These are phyloP conservation scores for Chelon auratus DNA, from an alignment of 2,797 vertebrate species.

Conservation along the genomic window DNA sequence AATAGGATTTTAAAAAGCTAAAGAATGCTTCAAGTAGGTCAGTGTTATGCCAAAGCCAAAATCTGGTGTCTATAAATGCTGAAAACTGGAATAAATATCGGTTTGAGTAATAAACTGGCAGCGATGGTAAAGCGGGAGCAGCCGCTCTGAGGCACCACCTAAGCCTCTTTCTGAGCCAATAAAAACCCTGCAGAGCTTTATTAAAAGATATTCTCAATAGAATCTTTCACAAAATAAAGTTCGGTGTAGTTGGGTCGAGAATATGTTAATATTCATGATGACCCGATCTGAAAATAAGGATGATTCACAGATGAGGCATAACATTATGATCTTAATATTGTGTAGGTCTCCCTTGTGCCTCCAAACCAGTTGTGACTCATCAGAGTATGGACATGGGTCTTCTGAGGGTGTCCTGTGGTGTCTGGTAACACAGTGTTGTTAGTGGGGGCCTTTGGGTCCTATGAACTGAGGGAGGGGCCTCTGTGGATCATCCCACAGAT, in stretches of 20 bases:
- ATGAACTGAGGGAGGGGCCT: too few relatives aligned
- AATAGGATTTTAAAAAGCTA: constrained; percentile 45
- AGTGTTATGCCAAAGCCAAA: constrained; percentile 47
- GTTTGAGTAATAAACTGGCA: constrained; percentile 53
- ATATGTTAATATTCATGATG: not conserved
- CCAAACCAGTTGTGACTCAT: too few relatives aligned
- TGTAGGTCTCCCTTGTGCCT: too few relatives aligned
- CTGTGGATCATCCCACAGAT: too few relatives aligned
- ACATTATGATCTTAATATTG: too few relatives aligned
- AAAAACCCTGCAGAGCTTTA: constrained; percentile 32
- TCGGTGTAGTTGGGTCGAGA: constrained; percentile 7
- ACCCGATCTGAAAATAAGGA: not conserved
- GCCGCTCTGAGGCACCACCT: constrained; percentile 41
- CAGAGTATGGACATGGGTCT: too few relatives aligned
- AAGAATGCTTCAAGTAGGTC: constrained; percentile 61
- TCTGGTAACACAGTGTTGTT: too few relatives aligned
- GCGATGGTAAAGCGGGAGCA: constrained; percentile 40
- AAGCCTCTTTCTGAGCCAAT: constrained; percentile 55
- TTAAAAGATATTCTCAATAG: constrained; percentile 24
- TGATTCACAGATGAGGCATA: too few relatives aligned
- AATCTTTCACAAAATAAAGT: constrained; percentile 33
- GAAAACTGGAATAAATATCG: constrained; percentile 49
- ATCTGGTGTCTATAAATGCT: constrained; percentile 48
- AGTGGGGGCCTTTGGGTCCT: too few relatives aligned
- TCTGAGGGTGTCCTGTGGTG: too few relatives aligned